Percentiles rank a stretch among this genome's conserved stretches.
Evolutionary conservation across 2,888 invertebrate species (phyloP).

Genomic region (Biston stratarius): DNA sequence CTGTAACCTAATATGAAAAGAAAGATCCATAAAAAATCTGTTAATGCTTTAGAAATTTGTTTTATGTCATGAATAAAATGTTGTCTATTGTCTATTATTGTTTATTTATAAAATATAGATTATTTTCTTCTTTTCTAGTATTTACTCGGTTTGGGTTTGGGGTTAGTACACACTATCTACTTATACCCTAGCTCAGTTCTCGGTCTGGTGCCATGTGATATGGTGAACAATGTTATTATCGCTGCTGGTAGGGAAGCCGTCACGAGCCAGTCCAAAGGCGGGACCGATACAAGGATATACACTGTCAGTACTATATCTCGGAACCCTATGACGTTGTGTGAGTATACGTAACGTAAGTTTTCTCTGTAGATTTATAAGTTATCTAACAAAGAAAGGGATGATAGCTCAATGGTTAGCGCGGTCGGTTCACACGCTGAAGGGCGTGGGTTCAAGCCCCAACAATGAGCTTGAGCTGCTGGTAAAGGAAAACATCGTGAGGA

Average conservation of each 20-base stretch:
- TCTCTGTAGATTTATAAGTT: too few species aligned
- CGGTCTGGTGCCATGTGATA: conserved; percentile 32
- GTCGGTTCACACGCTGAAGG: too few species aligned
- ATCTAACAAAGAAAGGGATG: too few species aligned
- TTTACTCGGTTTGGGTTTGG: conserved; percentile 26
- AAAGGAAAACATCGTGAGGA: too few species aligned
- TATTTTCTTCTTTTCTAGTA: conserved; percentile 20
- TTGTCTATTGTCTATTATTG: too few species aligned
- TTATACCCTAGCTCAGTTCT: background rate
- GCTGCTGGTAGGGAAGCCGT: conserved; percentile 35
- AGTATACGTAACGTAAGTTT: background rate
- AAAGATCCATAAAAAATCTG: too few species aligned
- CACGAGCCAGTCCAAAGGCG: conserved; percentile 18
- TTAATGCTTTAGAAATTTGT: too few species aligned
- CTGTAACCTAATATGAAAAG: too few species aligned
- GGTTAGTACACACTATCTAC: conserved; percentile 22
- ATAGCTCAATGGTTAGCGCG: too few species aligned
- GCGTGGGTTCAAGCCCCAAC: too few species aligned
- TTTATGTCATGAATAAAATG: too few species aligned
- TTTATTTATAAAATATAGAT: background rate
- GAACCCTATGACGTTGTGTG: conserved; percentile 20
- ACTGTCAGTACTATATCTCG: conserved; percentile 22
- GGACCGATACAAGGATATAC: conserved; percentile 31
- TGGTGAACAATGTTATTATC: conserved; percentile 39
- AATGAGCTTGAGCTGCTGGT: too few species aligned